Conservation (phyloP, 2,888 invertebrate genomes). For the Zelleria hepariella region DNA sequence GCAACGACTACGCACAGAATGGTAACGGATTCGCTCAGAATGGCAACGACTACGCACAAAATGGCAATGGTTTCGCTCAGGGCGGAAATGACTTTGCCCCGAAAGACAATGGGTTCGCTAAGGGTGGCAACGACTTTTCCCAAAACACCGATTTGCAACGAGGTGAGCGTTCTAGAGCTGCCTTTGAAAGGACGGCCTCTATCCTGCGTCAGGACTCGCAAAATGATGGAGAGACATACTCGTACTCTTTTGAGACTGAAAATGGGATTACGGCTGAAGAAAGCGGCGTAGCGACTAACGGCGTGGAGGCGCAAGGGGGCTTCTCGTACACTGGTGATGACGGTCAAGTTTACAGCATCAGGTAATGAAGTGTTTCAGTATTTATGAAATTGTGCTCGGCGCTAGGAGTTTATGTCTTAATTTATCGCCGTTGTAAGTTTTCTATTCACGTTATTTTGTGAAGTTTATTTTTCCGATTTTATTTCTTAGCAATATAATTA, state of each 20-base stretch:
- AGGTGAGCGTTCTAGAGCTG: conserved; percentile 48
- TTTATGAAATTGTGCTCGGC: too few relatives aligned
- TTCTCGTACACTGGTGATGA: conserved; percentile 61
- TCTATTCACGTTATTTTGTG: too few relatives aligned
- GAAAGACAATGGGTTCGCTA: conserved; percentile 11
- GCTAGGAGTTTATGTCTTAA: too few relatives aligned
- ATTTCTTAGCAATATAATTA: too few relatives aligned
- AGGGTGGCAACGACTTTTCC: conserved; percentile 17
- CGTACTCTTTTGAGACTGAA: conserved; percentile 55
- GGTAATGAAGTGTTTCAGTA: too few relatives aligned
- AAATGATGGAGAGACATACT: conserved; percentile 51
- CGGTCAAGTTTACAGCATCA: conserved; percentile 52
- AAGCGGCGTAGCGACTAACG: conserved; percentile 52
- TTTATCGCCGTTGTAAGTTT: too few relatives aligned
- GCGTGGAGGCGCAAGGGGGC: conserved; percentile 55
- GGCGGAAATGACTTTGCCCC: background rate
- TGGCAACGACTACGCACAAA: conserved; percentile 7
- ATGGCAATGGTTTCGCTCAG: conserved; percentile 11
- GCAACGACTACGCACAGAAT: background rate
- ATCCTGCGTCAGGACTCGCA: conserved; percentile 50
- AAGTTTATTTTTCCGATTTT: too few relatives aligned
- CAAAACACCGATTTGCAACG: conserved; percentile 10
- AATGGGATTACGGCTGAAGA: conserved; percentile 59
- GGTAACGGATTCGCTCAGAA: background rate
- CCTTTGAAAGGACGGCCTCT: conserved; percentile 50